Base-by-base conservation (phyloP, 2,113 vertebrate species). In the Ciconia boyciana region DNA sequence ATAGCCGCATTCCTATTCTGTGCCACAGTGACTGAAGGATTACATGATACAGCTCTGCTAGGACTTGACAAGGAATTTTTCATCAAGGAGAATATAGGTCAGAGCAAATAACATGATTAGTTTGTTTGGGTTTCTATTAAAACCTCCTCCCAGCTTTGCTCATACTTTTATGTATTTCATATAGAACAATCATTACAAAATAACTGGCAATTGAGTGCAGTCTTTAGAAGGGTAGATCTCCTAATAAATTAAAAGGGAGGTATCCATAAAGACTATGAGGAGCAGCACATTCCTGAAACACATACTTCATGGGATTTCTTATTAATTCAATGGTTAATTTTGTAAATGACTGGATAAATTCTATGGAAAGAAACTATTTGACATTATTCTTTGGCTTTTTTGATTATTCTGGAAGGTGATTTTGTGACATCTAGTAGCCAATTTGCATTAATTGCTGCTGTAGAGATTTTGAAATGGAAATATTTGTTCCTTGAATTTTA, bases 381-480 rank as follows among this genome's bases (percentile, higher is more conserved):
- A 93, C 82, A 51, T 96, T 97, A 71, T 90, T 97, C 91, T 96
- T 95, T 89, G 88, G 76, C 86, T 81, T 87, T 95, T 90, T 86
- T 82, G 44, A 77, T 93, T 93, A 97, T 94, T 96, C 88, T 75
- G 87, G 85, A 91, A 95, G 79, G 71, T 96, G 81, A 96, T 94
- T 84, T 22, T 95, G 94, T 93, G 80, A 72, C 89, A 51, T 93
- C 90, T 92, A 95, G 87, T 92, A 91, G 89, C 74, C 93, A 88
- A 26, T 79, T 96, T 91, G 84, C 89, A 95, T 97, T 89, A 68
- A 89, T 88, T 95, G 95, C 90, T 97, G 89, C 89, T 93, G 93
- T 95, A 96, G 95, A 94, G 75, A 90, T 93, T 94, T 78, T 90
- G 93, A 92, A 96, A 92, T 90, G 41, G 91, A 91, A 95, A 89